Evolutionary conservation across 2,888 invertebrate genomes (phyloP).

Genomic region (Exocentrus adspersus): DNA sequence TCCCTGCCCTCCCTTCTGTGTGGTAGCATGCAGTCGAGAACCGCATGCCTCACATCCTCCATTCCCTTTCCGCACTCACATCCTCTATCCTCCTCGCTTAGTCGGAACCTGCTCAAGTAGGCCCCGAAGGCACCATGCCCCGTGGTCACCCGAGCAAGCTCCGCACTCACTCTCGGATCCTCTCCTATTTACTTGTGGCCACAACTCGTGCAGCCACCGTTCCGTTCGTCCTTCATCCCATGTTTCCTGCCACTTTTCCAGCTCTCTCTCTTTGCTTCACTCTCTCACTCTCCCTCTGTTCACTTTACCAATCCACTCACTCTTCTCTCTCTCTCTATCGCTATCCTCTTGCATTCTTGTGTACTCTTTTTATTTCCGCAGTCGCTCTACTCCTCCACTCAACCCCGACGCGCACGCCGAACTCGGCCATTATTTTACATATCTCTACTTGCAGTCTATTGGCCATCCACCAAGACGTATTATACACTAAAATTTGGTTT

Average conservation of each 20-base stretch:
- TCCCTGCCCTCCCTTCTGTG: background rate
- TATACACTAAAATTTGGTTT: background rate
- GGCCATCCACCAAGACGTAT: background rate
- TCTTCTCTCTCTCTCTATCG: background rate
- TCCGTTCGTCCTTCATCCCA: background rate
- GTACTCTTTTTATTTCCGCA: background rate
- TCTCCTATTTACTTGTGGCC: background rate
- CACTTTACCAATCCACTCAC: background rate
- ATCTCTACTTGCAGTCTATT: background rate
- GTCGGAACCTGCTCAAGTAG: conserved; percentile 9
- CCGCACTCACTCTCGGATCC: background rate
- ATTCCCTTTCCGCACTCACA: background rate
- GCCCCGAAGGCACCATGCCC: conserved; percentile 11
- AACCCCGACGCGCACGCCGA: background rate
- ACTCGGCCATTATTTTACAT: background rate
- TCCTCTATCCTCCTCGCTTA: conserved; percentile 1
- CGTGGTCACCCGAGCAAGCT: conserved; percentile 5
- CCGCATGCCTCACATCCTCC: background rate
- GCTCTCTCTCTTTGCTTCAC: background rate
- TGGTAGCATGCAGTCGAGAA: background rate
- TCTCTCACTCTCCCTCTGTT: background rate
- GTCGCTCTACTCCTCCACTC: background rate
- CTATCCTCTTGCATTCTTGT: background rate
- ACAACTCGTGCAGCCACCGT: background rate
- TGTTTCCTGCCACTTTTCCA: background rate